Conservation (phyloP, 2,113 vertebrate genomes). For the Nettapus auritus region DNA sequence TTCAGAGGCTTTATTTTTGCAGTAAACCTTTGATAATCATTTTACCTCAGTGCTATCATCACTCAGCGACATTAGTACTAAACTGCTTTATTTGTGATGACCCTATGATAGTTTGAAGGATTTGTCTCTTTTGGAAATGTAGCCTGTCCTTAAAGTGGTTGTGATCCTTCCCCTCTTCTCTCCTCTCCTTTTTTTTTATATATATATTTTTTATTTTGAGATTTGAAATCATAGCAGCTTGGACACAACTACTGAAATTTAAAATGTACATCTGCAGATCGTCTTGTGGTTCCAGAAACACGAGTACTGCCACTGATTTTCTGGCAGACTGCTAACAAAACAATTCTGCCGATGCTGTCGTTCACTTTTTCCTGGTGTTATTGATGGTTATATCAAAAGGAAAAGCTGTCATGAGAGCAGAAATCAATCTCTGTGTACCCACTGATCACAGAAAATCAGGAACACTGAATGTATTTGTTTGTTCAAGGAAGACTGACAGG, state of each 20-base stretch:
- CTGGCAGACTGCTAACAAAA: neutral
- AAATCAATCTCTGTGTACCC: neutral
- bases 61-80: neutral
- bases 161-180: too few relatives aligned
- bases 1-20: neutral
- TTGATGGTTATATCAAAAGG: neutral
- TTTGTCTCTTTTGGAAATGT: neutral
- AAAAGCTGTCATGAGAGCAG: neutral
- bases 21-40: neutral
- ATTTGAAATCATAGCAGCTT: neutral
- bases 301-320: neutral
- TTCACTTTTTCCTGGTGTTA: neutral
- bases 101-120: neutral
- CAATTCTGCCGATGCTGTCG: neutral
- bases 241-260: neutral
- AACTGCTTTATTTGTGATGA: neutral
- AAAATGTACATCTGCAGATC: neutral
- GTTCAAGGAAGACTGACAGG: neutral
- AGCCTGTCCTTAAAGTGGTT: neutral
- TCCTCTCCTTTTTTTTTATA: too few relatives aligned
- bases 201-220: neutral
- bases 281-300: neutral
- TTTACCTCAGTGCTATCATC: neutral
- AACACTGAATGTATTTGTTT: neutral
- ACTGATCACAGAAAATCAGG: neutral